Evolutionary conservation across 1,140 invertebrate genomes (phyloP).

Genomic region (Ceratosolen fusciceps): DNA sequence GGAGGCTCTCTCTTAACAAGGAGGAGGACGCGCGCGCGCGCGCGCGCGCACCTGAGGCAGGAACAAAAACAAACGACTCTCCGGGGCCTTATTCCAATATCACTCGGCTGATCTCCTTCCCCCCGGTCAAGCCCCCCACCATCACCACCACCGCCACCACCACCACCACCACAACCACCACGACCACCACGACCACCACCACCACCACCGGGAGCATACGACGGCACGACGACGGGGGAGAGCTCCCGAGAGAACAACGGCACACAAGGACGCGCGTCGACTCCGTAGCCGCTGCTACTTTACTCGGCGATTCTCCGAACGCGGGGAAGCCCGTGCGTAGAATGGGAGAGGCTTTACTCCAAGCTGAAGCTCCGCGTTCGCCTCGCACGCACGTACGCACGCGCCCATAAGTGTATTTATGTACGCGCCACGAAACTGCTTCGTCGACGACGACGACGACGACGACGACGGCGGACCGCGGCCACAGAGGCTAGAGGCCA

Average conservation of each 20-base stretch:
- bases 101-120: slow-evolving; percentile 4
- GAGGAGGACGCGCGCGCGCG: not conserved
- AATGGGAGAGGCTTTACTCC: slow-evolving; percentile 9
- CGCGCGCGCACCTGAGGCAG: not conserved
- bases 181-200: not conserved
- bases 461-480: not conserved
- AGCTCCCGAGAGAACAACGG: not conserved
- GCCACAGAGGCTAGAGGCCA: no score
- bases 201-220: not conserved
- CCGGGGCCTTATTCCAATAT: slow-evolving; percentile 6
- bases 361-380: not conserved
- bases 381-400: not conserved
- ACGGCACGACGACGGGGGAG: no score
- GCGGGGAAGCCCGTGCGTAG: not conserved
- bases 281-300: not conserved
- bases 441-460: not conserved
- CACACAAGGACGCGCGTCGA: not conserved
- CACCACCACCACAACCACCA: not conserved
- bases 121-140: no score
- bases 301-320: not conserved
- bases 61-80: slow-evolving; percentile 19
- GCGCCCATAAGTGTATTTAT: slow-evolving; percentile 8
- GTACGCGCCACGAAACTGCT: not conserved
- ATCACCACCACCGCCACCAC: not conserved
- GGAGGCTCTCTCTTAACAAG: no score